phyloP scores from a whole-genome alignment of 2,797 vertebrate species.

The Anabas testudineus region DNA sequence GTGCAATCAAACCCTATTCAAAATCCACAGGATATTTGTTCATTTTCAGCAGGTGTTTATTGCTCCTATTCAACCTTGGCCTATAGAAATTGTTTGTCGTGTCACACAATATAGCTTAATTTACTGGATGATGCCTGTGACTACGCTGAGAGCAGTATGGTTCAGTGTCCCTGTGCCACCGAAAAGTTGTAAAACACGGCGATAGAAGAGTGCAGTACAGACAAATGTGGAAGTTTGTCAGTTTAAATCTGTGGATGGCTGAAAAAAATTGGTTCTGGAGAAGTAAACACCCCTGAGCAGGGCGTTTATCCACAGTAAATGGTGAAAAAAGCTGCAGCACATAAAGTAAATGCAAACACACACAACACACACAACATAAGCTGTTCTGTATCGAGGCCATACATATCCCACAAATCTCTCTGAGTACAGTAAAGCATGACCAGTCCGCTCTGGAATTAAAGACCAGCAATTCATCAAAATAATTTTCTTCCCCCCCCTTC shows the following conservation, averaged over 20 bases:
- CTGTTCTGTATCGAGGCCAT: conserved; percentile 15
- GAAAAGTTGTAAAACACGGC: neutral
- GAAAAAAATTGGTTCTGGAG: neutral
- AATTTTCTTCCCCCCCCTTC: neutral
- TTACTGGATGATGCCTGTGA: neutral
- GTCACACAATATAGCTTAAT: conserved; percentile 2
- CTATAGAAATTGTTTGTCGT: conserved; percentile 11
- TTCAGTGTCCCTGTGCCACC: neutral
- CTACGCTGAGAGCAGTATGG: too few relatives aligned
- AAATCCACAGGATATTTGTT: conserved; percentile 2
- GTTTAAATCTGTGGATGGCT: neutral
- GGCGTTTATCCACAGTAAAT: conserved; percentile 3
- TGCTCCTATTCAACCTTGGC: neutral
- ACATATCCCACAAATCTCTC: conserved; percentile 43
- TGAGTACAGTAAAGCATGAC: conserved; percentile 34
- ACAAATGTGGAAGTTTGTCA: too few relatives aligned
- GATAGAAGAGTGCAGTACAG: neutral
- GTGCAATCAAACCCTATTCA: conserved; percentile 40
- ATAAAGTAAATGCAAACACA: neutral
- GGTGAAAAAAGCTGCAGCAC: neutral
- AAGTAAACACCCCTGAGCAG: conserved; percentile 7
- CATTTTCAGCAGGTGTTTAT: conserved; percentile 3
- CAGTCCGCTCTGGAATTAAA: conserved; percentile 43
- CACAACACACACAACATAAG: neutral
- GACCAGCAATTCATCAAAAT: conserved; percentile 47